Evolutionary conservation across 2,888 invertebrate species (phyloP), one percentile per base, ranked within the genome.

Genomic region (Eilema griseolum): DNA sequence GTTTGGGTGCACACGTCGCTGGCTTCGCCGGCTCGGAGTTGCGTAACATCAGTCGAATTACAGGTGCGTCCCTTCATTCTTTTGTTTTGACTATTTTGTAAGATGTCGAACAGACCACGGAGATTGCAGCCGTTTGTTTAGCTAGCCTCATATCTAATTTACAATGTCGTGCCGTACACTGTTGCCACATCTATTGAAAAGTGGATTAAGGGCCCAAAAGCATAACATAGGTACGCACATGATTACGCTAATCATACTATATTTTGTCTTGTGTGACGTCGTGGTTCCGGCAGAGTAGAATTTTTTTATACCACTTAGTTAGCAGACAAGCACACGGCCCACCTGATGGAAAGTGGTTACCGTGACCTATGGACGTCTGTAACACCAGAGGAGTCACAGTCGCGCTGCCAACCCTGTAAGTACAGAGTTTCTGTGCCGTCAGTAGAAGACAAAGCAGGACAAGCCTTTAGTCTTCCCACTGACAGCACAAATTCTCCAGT

Each of bases 1-100:
- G 98, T 87, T 95, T 99, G 74, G 99, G 99, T 0, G 98, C 98
- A 0, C 99, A 99, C 88, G 98, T 98, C 0, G 98, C 98, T 0
- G 98, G 98, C 0, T 98, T 98, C 86, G 97, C 98, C 0, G 99
- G 98, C 0, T 97, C 98, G 0, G 98, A 98, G 88, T 92, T 98
- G 61, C 96, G 96, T 4, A 97, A 97, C 68, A 96, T 98, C 57
- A 97, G 97, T 77, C 96, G 98, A 74, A 98, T 98, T 68, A 98
- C 98, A 80, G 98, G 98, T 96, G 91, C n/a, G 46, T 70, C 24
- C 8, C 56, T 65, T 31, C 28, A 31, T 72, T 66, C 41, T 62
- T 59, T 62, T 60, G 33, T 63, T 26, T 14, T 26, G 26, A 61
- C 37, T 66, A 26, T 66, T 66, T 61, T 61, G 41, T 69, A 69